Evolutionary conservation across 2,888 invertebrate species (phyloP), one percentile per base, ranked within the genome.

Genomic region (Allygus modestus): DNA sequence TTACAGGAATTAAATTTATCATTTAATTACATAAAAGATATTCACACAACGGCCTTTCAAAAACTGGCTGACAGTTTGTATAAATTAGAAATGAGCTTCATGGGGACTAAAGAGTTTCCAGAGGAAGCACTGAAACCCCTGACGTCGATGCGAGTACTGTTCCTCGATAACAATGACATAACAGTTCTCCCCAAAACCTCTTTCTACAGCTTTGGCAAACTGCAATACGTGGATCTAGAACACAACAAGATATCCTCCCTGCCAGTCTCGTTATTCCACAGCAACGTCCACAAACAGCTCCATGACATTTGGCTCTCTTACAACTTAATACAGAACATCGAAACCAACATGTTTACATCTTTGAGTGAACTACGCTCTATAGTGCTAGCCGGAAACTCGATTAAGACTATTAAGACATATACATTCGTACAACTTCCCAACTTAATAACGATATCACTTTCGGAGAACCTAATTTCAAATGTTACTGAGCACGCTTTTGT

Each of bases 1-100:
- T 93, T 98, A 87, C 95, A 95, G 89, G 97, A 98, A 91, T 93
- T 98, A 87, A 97, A 96, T 91, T 91, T 98, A 87, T 97, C 97
- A 89, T 97, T 97, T 91, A 98, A 98, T 91, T 95, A 96, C 89
- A 93, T 98, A 87, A 94, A 94, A 88, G 94, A 95, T 89, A 93
- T 98, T 87, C 96, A 97, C 89, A 94, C 94, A 37, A 94, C 95
- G 89, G 95, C 96, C 26, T 97, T 98, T 89, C 92, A 93, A 85
- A 95, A 96, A 88, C 92, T 97, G 85, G 94, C 95, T 51, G 93
- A 93, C 82, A 94, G 94, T 23, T 91, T 98, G 82, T 95, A 96
- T 90, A 95, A 95, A 85, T 91, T 98, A 54, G 97, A 97, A 90
- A 92, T 97, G 83, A 97, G 97, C 85, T 97, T 96, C 88, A 94